Evolutionary conservation across 2,797 vertebrate species (phyloP).

Genomic region (Enteromius afrohamiltoni): DNA sequence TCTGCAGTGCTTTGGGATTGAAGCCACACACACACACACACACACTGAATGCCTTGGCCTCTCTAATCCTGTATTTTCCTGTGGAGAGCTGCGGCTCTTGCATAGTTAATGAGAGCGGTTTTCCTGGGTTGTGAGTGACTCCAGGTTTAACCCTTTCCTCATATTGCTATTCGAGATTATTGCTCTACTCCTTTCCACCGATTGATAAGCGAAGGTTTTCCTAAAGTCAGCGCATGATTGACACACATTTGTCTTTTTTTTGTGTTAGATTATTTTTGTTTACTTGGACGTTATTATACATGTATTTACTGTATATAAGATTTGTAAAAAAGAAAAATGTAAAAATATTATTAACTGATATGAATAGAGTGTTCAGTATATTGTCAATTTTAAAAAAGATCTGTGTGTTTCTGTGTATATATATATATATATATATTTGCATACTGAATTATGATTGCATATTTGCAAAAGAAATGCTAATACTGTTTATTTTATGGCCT

Average conservation of each 20-base stretch:
- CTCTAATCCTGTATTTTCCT: slow-evolving; percentile 29
- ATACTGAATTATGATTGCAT: not conserved
- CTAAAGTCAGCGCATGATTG: not conserved
- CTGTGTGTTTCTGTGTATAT: no score
- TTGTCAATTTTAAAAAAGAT: not conserved
- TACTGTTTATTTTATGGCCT: not conserved
- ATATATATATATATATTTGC: not conserved
- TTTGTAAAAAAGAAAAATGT: not conserved
- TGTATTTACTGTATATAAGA: not conserved
- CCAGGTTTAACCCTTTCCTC: slow-evolving; percentile 4
- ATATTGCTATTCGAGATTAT: not conserved
- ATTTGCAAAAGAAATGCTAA: not conserved
- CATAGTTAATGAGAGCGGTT: slow-evolving; percentile 28
- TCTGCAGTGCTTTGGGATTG: slow-evolving; percentile 10
- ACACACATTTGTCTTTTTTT: not conserved
- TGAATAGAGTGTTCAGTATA: not conserved
- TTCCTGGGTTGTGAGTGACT: not conserved
- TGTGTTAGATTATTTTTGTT: not conserved
- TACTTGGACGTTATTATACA: not conserved
- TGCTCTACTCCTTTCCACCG: not conserved
- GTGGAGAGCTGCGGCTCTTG: slow-evolving; percentile 11
- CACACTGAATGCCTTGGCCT: not conserved
- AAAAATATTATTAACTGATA: not conserved
- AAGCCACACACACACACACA: slow-evolving; percentile 7
- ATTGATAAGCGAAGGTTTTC: not conserved